Evolutionary conservation across 2,888 invertebrate genomes (phyloP).

Genomic region (Pammene aurita): DNA sequence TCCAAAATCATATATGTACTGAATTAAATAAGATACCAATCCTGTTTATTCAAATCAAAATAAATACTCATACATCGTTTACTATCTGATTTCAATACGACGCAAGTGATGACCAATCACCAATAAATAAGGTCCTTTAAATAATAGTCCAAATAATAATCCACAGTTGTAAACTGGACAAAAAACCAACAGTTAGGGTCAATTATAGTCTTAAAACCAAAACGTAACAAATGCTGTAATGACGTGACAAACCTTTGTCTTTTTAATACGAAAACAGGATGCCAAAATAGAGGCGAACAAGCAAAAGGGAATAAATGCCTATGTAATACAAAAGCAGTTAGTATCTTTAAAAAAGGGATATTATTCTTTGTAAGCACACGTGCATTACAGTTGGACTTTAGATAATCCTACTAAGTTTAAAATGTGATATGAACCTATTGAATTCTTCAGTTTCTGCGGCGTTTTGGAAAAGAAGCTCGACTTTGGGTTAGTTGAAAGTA

Average conservation of each 20-base stretch:
- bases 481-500: not conserved
- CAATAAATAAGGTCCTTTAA: not conserved
- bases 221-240: not conserved
- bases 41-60: not conserved
- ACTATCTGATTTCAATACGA: no score
- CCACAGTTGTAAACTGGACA: constrained; percentile 49
- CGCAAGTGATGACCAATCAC: no score
- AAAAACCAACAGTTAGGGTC: constrained; percentile 58
- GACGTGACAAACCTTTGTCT: not conserved
- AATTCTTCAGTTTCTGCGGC: not conserved
- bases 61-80: no score
- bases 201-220: not conserved
- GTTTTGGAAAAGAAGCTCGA: not conserved
- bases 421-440: constrained; percentile 40
- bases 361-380: constrained; percentile 59
- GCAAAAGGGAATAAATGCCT: not conserved
- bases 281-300: not conserved
- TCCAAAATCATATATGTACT: no score
- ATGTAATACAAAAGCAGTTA: not conserved
- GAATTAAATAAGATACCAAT: not conserved
- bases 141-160: no score
- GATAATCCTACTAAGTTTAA: constrained; percentile 53
- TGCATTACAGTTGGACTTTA: constrained; percentile 59
- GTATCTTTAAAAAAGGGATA: not conserved
- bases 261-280: not conserved